These are phyloP conservation scores for Machaerirhynchus nigripectus DNA, from an alignment of 2,113 vertebrate species.

Conservation along the genomic window DNA sequence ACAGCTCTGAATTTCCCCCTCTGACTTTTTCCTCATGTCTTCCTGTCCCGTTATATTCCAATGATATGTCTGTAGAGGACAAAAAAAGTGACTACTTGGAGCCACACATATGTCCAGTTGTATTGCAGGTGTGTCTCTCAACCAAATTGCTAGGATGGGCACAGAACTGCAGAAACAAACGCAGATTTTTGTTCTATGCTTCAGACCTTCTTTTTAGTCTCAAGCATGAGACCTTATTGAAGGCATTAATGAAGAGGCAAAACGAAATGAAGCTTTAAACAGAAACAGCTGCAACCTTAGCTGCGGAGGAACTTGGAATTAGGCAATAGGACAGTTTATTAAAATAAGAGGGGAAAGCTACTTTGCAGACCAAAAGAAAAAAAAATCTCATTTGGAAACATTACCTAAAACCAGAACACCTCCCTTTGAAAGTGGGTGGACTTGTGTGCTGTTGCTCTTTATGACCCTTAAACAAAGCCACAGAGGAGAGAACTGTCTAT, in stretches of 20 bases:
- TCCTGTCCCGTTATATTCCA: not conserved
- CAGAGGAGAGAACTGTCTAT: not conserved
- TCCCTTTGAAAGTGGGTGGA: not conserved
- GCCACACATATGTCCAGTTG: accelerated
- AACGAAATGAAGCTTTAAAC: slow-evolving; percentile 31
- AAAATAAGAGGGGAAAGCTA: not conserved
- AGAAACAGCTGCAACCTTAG: slow-evolving; percentile 39
- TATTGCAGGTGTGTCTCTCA: not conserved
- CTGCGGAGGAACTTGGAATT: not conserved
- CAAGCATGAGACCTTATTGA: not conserved
- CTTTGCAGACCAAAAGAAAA: not conserved
- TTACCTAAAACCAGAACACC: not conserved
- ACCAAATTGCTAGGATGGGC: not conserved
- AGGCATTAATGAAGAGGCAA: slow-evolving; percentile 22
- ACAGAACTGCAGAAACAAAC: not conserved
- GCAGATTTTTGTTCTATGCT: not conserved
- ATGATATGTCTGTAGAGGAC: not conserved
- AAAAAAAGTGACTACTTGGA: not conserved
- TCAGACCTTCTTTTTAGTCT: slow-evolving; percentile 7
- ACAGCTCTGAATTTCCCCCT: not conserved
- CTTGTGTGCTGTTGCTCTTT: not conserved
- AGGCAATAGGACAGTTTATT: not conserved
- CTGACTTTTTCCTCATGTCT: not conserved
- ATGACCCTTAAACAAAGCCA: not conserved
- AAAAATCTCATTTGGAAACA: not conserved